phyloP scores from a whole-genome alignment of 2,888 invertebrate species.

The Cyclophora albipunctata region DNA sequence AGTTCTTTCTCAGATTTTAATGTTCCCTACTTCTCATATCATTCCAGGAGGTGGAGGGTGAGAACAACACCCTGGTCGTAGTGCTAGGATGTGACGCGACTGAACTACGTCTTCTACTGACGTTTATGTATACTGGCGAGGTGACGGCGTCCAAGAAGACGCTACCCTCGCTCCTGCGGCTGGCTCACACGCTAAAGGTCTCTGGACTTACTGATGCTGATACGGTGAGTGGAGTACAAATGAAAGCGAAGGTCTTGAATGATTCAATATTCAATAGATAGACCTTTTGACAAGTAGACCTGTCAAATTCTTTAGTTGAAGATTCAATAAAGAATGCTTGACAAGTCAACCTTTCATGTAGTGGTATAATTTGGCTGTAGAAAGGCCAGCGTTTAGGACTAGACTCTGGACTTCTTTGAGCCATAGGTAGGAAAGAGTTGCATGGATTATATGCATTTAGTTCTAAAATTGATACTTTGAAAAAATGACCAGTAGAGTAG shows the following conservation, averaged over 20 bases:
- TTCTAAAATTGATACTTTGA: too few relatives aligned
- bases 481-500: too few relatives aligned
- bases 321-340: too few relatives aligned
- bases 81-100: slow-evolving; percentile 81
- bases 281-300: background rate
- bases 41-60: slow-evolving; percentile 78
- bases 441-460: too few relatives aligned
- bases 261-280: too few relatives aligned
- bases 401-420: too few relatives aligned
- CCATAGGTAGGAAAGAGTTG: too few relatives aligned
- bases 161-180: slow-evolving; percentile 83
- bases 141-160: slow-evolving; percentile 88
- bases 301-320: background rate
- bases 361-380: too few relatives aligned
- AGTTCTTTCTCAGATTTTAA: too few relatives aligned
- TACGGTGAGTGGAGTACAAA: slow-evolving; percentile 70
- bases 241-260: background rate
- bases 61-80: slow-evolving; percentile 82
- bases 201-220: slow-evolving; percentile 84
- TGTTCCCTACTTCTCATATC: too few relatives aligned
- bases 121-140: slow-evolving; percentile 92
- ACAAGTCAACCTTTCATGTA: too few relatives aligned
- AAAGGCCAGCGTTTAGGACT: too few relatives aligned
- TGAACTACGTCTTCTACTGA: slow-evolving; percentile 84
- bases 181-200: slow-evolving; percentile 87